phyloP scores from a whole-genome alignment of 2,113 vertebrate species.

The Chamaea fasciata region DNA sequence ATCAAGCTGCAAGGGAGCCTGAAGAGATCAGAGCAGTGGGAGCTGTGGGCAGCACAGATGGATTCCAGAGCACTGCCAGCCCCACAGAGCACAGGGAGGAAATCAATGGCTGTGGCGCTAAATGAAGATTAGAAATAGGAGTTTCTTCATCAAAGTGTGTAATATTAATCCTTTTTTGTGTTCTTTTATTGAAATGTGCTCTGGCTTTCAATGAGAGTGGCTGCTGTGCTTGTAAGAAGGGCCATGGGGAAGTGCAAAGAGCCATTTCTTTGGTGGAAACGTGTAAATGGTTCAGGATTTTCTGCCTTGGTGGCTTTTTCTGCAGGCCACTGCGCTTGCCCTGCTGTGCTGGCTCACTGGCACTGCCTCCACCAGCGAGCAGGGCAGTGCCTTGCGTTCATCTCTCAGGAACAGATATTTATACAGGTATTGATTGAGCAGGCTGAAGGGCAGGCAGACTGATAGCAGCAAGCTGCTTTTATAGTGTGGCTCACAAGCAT shows the following conservation, averaged over 20 bases:
- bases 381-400: background rate
- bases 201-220: background rate
- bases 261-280: background rate
- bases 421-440: background rate
- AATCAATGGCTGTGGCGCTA: background rate
- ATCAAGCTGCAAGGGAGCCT: conserved; percentile 22
- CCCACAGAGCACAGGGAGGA: background rate
- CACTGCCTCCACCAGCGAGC: background rate
- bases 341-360: background rate
- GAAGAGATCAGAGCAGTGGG: conserved; percentile 21
- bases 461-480: background rate
- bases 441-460: background rate
- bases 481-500: background rate
- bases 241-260: background rate
- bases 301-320: background rate
- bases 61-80: background rate
- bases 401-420: background rate
- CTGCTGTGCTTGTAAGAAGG: background rate
- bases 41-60: background rate
- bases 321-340: background rate
- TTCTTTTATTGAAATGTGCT: background rate
- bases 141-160: background rate
- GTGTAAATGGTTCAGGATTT: background rate
- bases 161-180: background rate
- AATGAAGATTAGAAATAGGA: conserved; percentile 6